Evolutionary conservation across 2,888 invertebrate genomes (phyloP), one percentile per base, ranked within the genome.

Genomic region (Euphydryas editha): DNA sequence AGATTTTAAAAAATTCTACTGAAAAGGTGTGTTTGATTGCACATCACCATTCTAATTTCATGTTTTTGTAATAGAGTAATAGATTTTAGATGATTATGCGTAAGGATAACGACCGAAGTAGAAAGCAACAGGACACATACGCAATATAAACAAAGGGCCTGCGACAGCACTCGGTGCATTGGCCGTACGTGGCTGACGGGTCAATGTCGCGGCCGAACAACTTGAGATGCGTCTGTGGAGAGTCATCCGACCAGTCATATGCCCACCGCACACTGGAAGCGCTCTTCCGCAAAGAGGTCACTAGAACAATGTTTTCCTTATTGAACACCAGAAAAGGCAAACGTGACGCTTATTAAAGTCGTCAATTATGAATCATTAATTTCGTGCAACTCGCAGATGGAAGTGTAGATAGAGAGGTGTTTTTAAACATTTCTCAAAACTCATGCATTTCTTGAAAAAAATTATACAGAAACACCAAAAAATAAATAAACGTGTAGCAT

Each of bases 161-260:
- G 87, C 87, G 87, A 90, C 88, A 88, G 80, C 54, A 57, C 65
- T 78, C 86, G 79, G 92, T 88, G 92, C 92, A 90, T 87, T 90
- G 92, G 81, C 92, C 92, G 90, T 86, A 84, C 87, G 84, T 81
- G 85, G 85, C 86, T 84, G 85, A 79, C 85, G 84, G 92, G 90
- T 92, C 92, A 92, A 91, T 92, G 92, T 92, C 92, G 91, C 86
- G 91, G 87, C 78, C 88, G 79, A 80, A 79, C 84, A 83, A 82
- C 88, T 85, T 84, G 78, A 85, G 86, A 83, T 85, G 85, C 84
- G 84, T 79, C 85, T 84, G 82, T 82, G 82, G 82, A 86, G 85
- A 86, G 84, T 84, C 86, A 73, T 81, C 82, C 75, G 76, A 85
- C 88, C 75, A 84, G 81, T 86, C 81, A 74, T 75, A 75, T 73